phyloP scores from a whole-genome alignment of 2,797 vertebrate species.

The Enteromius fasciolatus region DNA sequence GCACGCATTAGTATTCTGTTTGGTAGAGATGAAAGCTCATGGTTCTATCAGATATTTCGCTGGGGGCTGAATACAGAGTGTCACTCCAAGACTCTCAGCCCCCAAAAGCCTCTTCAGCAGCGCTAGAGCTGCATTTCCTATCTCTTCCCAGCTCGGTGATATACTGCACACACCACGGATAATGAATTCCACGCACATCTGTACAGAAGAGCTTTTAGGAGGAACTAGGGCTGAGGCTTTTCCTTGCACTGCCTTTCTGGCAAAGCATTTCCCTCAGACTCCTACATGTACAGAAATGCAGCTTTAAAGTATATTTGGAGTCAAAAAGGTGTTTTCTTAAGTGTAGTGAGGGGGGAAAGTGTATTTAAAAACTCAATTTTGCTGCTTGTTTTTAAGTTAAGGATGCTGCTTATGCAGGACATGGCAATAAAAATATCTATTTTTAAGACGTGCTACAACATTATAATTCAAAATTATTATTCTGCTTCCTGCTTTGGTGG shows the following conservation, averaged over 20 bases:
- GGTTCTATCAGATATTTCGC: constrained; percentile 41
- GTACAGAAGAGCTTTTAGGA: constrained; percentile 39
- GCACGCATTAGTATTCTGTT: constrained; percentile 43
- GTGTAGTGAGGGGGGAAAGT: neutral
- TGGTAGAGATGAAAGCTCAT: constrained; percentile 31
- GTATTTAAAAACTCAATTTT: neutral
- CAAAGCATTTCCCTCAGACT: constrained; percentile 2
- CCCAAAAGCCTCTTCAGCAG: constrained; percentile 29
- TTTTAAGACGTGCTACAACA: neutral
- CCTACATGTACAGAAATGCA: constrained; percentile 1
- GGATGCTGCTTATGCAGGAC: neutral
- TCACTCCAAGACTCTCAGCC: constrained; percentile 25
- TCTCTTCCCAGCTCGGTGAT: constrained; percentile 23
- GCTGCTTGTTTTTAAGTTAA: neutral
- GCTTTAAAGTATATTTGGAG: constrained; percentile 16
- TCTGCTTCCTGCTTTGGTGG: neutral
- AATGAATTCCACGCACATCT: constrained; percentile 45
- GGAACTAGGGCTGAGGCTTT: neutral
- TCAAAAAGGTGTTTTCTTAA: neutral
- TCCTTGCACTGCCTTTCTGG: neutral
- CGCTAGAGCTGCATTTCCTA: constrained; percentile 2
- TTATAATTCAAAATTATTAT: neutral
- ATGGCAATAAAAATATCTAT: neutral
- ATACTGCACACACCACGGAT: constrained; percentile 27
- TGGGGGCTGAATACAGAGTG: constrained; percentile 38